Conservation (phyloP, 2,797 vertebrate genomes). For the Glyptemys insculpta region DNA sequence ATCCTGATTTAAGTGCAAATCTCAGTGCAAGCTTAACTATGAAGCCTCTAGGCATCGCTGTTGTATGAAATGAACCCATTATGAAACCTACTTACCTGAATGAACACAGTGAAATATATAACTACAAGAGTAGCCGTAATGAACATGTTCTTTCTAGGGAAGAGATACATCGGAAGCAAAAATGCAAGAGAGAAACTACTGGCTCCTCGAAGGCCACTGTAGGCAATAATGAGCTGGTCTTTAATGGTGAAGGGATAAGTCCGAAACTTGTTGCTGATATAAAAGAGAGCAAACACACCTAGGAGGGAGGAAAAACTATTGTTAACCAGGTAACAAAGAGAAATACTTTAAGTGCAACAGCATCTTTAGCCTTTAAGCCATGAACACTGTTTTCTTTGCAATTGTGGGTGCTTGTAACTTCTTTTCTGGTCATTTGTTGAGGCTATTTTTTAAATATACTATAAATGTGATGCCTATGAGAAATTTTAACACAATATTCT, state of each 20-base stretch:
- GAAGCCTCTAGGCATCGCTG: neutral
- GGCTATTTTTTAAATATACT: neutral
- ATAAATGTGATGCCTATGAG: neutral
- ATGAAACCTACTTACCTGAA: constrained; percentile 87
- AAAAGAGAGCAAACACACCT: constrained; percentile 94
- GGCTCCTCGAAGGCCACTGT: constrained; percentile 94
- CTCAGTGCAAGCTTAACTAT: neutral
- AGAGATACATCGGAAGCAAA: constrained; percentile 88
- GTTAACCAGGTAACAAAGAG: neutral
- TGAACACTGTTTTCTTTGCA: neutral
- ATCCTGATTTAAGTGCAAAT: neutral
- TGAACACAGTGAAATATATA: constrained; percentile 95
- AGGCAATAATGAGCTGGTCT: constrained; percentile 95
- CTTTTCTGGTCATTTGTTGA: neutral
- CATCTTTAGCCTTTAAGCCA: neutral
- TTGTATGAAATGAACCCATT: neutral
- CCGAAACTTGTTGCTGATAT: constrained; percentile 94
- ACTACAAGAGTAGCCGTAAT: constrained; percentile 92
- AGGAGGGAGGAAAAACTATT: neutral
- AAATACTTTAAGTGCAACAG: constrained; percentile 9
- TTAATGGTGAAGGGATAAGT: constrained; percentile 94
- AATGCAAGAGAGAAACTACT: constrained; percentile 95
- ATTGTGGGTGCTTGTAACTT: neutral
- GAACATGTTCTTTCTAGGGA: constrained; percentile 91
- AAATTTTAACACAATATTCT: neutral